Evolutionary conservation across 1,140 invertebrate species (phyloP).

Genomic region (Drosophila takahashii): DNA sequence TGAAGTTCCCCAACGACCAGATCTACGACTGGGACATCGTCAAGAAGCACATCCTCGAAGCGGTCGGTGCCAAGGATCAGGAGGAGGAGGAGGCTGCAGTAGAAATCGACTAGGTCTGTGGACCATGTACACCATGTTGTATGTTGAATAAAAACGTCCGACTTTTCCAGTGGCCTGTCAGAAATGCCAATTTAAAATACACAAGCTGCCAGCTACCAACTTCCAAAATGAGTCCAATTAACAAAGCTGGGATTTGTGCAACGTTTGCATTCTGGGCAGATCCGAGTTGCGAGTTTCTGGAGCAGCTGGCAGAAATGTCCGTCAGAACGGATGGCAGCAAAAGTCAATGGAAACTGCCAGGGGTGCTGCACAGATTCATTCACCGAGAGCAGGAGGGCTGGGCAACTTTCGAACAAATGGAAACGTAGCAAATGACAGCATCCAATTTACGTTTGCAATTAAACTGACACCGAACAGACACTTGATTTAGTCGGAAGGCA

Average conservation of each 20-base stretch:
- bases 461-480: slow-evolving; percentile 83
- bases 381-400: slow-evolving; percentile 7
- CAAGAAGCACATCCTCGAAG: slow-evolving; percentile 85
- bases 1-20: slow-evolving; percentile 99
- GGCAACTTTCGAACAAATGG: slow-evolving; percentile 66
- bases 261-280: slow-evolving; percentile 61
- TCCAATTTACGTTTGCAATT: slow-evolving; percentile 84
- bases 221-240: slow-evolving; percentile 81
- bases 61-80: not conserved
- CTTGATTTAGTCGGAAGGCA: slow-evolving; percentile 70
- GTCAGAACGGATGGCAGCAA: slow-evolving; percentile 61
- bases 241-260: slow-evolving; percentile 77
- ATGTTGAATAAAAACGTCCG: slow-evolving; percentile 10
- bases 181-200: slow-evolving; percentile 73
- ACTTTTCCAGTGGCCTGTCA: slow-evolving; percentile 49
- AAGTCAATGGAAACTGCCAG: slow-evolving; percentile 49
- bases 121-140: not conserved
- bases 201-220: slow-evolving; percentile 72
- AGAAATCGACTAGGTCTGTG: slow-evolving; percentile 87
- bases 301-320: slow-evolving; percentile 67
- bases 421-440: slow-evolving; percentile 81
- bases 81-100: not conserved
- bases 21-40: slow-evolving; percentile 99
- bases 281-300: slow-evolving; percentile 29
- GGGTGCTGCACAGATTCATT: slow-evolving; percentile 6